Evolutionary conservation across 2,888 invertebrate species (phyloP).

Genomic region (Ophion ventricosus): DNA sequence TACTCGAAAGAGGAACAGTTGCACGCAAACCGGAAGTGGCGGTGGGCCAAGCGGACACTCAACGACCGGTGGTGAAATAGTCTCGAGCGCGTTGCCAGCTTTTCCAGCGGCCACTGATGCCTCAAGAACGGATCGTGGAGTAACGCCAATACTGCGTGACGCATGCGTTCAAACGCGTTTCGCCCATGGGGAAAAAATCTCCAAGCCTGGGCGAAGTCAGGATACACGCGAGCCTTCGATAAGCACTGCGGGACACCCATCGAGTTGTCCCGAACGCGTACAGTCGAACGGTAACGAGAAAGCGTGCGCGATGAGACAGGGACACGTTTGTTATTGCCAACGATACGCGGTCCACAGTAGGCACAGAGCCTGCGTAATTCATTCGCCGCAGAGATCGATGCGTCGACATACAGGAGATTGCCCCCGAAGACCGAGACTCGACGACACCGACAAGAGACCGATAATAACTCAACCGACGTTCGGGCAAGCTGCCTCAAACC

Average conservation of each 20-base stretch:
- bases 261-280: slow-evolving; percentile 21
- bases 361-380: slow-evolving; percentile 56
- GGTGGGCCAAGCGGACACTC: slow-evolving; percentile 73
- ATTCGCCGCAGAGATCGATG: slow-evolving; percentile 41
- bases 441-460: slow-evolving; percentile 33
- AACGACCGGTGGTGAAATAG: slow-evolving; percentile 78
- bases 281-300: slow-evolving; percentile 17
- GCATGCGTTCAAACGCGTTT: slow-evolving; percentile 70
- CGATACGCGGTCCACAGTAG: slow-evolving; percentile 64
- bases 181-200: background rate
- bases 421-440: slow-evolving; percentile 14
- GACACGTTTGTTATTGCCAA: slow-evolving; percentile 63
- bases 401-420: slow-evolving; percentile 50
- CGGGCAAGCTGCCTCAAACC: background rate
- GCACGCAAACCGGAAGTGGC: slow-evolving; percentile 78
- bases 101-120: background rate
- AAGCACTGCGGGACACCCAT: slow-evolving; percentile 5
- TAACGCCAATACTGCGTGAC: slow-evolving; percentile 27
- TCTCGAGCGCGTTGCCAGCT: slow-evolving; percentile 68
- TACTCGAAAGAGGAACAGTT: slow-evolving; percentile 78
- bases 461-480: slow-evolving; percentile 46
- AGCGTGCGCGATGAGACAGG: background rate
- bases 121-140: background rate
- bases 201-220: background rate
- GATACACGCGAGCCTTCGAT: background rate